Conservation (phyloP, 2,797 vertebrate species). For the Syndactyla subalaris region DNA sequence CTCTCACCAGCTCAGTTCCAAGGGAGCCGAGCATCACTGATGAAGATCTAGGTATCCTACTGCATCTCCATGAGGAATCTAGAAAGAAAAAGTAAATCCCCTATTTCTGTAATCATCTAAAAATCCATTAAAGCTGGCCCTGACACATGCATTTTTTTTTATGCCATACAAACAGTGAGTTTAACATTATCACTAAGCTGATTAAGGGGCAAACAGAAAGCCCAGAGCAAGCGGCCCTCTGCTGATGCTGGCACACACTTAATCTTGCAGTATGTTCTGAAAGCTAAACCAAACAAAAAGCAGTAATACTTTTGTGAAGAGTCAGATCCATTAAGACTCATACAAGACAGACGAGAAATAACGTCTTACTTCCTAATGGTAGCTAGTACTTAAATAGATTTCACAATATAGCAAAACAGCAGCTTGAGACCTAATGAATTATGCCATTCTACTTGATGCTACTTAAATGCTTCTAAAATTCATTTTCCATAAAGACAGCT, state of each 20-base stretch:
- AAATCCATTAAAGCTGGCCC: neutral
- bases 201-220: neutral
- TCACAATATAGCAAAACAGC: neutral
- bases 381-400: neutral
- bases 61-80: conserved; percentile 88
- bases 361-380: neutral
- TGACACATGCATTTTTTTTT: neutral
- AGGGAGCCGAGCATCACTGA: conserved; percentile 80
- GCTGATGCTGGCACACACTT: neutral
- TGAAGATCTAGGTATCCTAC: conserved; percentile 85
- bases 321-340: neutral
- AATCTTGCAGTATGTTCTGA: neutral
- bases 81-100: conserved; percentile 30
- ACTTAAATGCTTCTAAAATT: neutral
- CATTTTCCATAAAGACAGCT: neutral
- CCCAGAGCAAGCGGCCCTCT: neutral
- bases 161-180: neutral
- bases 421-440: neutral
- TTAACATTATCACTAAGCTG: neutral
- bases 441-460: neutral
- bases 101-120: neutral
- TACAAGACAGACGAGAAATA: neutral
- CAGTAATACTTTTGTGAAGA: neutral
- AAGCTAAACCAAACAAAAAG: neutral
- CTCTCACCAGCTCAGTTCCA: conserved; percentile 83